Percentiles rank a stretch among this genome's conserved stretches.
These are phyloP conservation scores for Amiota mariae DNA, from an alignment of 2,888 invertebrate species.

Conservation along the genomic window DNA sequence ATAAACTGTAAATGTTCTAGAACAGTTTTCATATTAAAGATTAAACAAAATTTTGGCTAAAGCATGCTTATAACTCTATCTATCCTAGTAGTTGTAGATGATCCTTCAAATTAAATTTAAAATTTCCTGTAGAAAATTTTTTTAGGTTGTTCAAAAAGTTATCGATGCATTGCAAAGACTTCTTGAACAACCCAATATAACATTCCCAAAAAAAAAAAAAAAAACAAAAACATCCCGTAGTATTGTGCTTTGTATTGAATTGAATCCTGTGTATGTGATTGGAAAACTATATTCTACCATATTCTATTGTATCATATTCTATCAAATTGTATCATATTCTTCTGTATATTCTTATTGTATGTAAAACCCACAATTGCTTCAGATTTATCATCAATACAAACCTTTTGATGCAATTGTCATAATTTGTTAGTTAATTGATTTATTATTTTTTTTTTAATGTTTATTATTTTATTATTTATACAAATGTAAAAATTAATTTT, in stretches of 20 bases:
- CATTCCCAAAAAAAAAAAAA: background rate
- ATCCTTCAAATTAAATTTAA: conserved; percentile 39
- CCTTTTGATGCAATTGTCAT: conserved; percentile 13
- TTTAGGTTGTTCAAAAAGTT: no score
- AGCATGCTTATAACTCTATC: conserved; percentile 50
- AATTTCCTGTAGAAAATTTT: no score
- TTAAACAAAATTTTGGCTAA: conserved; percentile 14
- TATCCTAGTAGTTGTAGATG: conserved; percentile 47
- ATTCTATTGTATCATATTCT: no score
- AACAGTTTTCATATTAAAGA: conserved; percentile 7
- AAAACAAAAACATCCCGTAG: background rate
- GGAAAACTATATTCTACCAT: no score
- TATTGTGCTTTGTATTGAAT: no score
- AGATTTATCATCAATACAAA: conserved; percentile 8
- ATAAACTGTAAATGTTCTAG: conserved; percentile 27
- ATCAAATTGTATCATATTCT: no score
- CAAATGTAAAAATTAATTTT: conserved; percentile 34
- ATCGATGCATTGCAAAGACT: no score
- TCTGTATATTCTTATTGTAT: no score
- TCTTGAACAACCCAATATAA: no score
- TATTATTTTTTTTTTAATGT: background rate
- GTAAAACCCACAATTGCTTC: conserved; percentile 3
- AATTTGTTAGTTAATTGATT: no score
- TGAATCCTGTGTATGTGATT: no score
- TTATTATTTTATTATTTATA: conserved; percentile 11